A percentile compares a stretch with the other conserved stretches of the same genome.
These are phyloP conservation scores for Amphipyra tragopoginis DNA, from an alignment of 2,888 invertebrate genomes.

Conservation along the genomic window DNA sequence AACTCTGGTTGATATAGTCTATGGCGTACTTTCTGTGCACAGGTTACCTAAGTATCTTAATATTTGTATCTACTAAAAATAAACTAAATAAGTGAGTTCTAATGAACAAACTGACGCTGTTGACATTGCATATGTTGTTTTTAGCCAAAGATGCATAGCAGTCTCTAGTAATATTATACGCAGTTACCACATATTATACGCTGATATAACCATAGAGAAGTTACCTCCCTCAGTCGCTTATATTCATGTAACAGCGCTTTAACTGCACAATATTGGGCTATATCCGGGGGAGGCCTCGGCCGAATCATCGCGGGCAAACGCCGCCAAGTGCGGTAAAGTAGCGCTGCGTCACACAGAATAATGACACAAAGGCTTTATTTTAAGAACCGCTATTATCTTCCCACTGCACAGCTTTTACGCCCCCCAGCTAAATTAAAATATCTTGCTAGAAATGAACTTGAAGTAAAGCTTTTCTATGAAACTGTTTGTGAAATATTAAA, in stretches of 20 bases:
- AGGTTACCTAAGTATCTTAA: no score
- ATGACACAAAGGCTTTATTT: constrained; percentile 82
- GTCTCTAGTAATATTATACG: not conserved
- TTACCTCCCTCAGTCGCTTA: constrained; percentile 31
- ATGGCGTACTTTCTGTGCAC: no score
- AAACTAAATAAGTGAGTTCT: no score
- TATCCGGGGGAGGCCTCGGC: constrained; percentile 46
- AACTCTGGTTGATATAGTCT: no score
- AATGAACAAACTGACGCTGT: no score
- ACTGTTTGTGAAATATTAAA: constrained; percentile 63
- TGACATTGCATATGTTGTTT: not conserved
- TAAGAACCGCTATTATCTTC: constrained; percentile 81
- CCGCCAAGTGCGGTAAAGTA: constrained; percentile 51
- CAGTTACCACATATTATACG: constrained; percentile 9
- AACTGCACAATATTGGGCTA: constrained; percentile 53
- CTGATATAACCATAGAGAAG: constrained; percentile 14
- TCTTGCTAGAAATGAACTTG: constrained; percentile 65
- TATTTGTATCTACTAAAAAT: no score
- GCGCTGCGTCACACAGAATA: constrained; percentile 71
- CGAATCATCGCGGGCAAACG: constrained; percentile 40
- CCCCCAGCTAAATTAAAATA: constrained; percentile 78
- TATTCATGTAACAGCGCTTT: constrained; percentile 30
- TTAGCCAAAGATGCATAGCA: not conserved
- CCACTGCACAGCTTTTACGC: constrained; percentile 72
- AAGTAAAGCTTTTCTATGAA: constrained; percentile 62